Evolutionary conservation across 2,113 vertebrate species (phyloP).

Genomic region (Cairina moschata): DNA sequence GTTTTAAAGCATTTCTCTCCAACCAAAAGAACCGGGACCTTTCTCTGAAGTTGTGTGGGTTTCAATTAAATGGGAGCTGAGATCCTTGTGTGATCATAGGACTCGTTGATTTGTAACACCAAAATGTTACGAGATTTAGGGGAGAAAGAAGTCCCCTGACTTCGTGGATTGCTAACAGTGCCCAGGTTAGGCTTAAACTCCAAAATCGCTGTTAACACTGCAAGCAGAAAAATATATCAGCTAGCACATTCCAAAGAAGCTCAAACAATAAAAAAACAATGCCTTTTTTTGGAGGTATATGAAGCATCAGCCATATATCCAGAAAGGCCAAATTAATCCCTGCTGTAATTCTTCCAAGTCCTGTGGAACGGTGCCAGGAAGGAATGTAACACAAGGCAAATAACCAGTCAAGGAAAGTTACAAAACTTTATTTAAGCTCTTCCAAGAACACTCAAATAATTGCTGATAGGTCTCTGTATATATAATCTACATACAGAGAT

Average conservation of each 20-base stretch:
- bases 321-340: neutral
- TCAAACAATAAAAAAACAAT: neutral
- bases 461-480: neutral
- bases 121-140: neutral
- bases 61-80: neutral
- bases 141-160: neutral
- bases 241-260: neutral
- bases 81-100: fast-evolving
- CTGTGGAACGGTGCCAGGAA: neutral
- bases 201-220: neutral
- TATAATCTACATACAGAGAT: neutral
- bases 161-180: neutral
- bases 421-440: neutral
- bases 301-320: neutral
- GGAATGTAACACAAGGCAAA: neutral
- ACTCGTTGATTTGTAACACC: neutral
- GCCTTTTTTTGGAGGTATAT: neutral
- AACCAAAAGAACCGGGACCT: neutral
- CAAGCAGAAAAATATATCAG: neutral
- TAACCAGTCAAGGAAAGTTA: neutral
- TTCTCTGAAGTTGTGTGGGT: neutral
- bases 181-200: neutral
- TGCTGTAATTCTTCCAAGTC: neutral
- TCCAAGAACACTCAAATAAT: neutral
- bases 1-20: neutral